Evolutionary conservation across 2,113 vertebrate species (phyloP).

Genomic region (Glaucidium brasilianum): DNA sequence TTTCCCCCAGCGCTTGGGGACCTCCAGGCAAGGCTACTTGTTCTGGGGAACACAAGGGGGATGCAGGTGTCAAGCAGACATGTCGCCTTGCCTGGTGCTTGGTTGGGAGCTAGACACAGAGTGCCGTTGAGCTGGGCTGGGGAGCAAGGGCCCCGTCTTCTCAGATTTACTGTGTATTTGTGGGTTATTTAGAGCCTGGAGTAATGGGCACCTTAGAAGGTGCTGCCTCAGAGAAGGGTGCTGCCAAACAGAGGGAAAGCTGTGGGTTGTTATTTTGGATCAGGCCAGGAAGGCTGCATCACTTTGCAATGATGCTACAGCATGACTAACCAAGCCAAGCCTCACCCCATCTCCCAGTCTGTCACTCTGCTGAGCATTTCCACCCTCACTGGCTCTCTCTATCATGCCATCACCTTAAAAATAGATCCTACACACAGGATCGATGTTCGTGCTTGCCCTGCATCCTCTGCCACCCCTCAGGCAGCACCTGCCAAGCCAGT

Average conservation of each 20-base stretch:
- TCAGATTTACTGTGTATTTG: neutral
- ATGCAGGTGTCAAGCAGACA: neutral
- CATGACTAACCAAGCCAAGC: neutral
- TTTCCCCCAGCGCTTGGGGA: neutral
- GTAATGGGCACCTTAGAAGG: neutral
- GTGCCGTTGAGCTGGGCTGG: neutral
- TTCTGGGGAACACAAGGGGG: neutral
- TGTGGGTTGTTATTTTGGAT: neutral
- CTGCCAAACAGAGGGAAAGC: neutral
- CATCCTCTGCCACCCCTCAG: neutral
- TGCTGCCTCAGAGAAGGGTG: neutral
- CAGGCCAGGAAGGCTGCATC: neutral
- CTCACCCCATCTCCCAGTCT: neutral
- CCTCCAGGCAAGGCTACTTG: neutral
- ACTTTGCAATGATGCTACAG: neutral
- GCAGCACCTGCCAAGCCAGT: neutral
- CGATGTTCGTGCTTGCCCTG: rapidly evolving
- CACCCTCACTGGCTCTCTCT: neutral
- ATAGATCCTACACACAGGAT: neutral
- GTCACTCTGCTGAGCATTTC: neutral
- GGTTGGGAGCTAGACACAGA: neutral
- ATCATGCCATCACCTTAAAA: neutral
- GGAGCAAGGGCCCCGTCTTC: neutral
- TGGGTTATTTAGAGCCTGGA: neutral
- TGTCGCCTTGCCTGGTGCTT: neutral